Base-by-base conservation (phyloP, 2,888 invertebrate species). In the Aleiodes leptofemur region DNA sequence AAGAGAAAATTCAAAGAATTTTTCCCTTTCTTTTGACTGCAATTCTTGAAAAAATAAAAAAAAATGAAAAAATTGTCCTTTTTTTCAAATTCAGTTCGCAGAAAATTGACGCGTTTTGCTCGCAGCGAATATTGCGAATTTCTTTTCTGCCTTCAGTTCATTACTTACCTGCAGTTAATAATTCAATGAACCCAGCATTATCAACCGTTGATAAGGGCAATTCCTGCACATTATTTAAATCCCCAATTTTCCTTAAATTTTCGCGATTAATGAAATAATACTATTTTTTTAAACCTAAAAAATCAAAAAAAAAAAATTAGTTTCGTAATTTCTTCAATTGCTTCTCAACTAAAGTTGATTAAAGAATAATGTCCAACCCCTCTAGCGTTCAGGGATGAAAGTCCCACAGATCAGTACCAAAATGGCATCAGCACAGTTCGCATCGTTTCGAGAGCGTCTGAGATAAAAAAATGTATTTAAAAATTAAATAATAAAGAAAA, bases 371-470 rank as follows among this genome's bases (percentile, higher is more conserved):
- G 5, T 38, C 9, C 16, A 23, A 48, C 48, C 48, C 48, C 23
- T 43, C 48, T 50, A 48, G 64, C 23, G 48, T 43, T 64, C 13
- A 38, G 14, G 38, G 31, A 29, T 64, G 43, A n/a, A 64, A 64
- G 38, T 43, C 38, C 14, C 38, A 1, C 14, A 43, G 64, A 23
- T 16, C 64, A 64, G 64, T 64, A 48, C 48, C 48, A 64, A 64
- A 64, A 64, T 64, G 64, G 48, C 64, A 64, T 43, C 64, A 64
- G 14, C 9, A 29, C 23, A 11, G 43, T 64, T 9, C 16, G 64
- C 64, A 64, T 48, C 16, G 48, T 64, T 48, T n/a, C 23, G 16
- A 16, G 23, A 9, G 48, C 6, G 23, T 48, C 23, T 48, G 48
- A 64, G 23, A 64, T 64, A 11, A 64, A 48, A 48, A 9, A 38